Evolutionary conservation across 2,797 vertebrate genomes (phyloP).

Genomic region (Poliocrania exsul): DNA sequence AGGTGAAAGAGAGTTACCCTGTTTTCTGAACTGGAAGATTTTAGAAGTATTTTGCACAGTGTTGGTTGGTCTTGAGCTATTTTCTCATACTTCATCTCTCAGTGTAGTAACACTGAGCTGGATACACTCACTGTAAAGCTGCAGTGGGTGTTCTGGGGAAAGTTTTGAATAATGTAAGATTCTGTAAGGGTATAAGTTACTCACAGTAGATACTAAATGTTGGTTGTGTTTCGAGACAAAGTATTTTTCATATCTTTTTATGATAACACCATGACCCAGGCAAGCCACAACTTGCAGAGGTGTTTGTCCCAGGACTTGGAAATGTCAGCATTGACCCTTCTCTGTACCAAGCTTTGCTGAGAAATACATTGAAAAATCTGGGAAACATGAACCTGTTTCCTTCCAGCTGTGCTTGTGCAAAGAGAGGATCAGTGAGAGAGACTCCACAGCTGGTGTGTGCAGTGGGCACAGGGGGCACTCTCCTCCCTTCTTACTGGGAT

Average conservation of each 20-base stretch:
- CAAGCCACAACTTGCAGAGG: background rate
- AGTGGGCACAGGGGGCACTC: background rate
- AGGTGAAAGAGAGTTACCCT: background rate
- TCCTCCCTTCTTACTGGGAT: no score
- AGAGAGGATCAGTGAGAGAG: background rate
- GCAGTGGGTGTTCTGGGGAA: background rate
- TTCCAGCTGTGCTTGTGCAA: background rate
- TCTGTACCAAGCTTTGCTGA: background rate
- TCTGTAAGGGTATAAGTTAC: background rate
- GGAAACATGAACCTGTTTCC: background rate
- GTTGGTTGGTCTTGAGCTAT: background rate
- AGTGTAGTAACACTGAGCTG: background rate
- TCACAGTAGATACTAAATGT: background rate
- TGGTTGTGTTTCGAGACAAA: background rate
- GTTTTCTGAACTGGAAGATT: background rate
- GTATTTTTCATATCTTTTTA: background rate
- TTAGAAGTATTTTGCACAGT: background rate
- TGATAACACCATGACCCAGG: background rate
- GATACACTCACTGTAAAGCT: background rate
- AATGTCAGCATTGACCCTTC: background rate
- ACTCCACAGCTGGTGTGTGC: accelerated
- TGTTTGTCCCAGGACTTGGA: background rate
- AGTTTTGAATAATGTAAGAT: background rate
- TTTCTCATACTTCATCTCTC: background rate
- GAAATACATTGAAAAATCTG: background rate